phyloP scores from a whole-genome alignment of 2,888 invertebrate species.

The Autographa gamma region DNA sequence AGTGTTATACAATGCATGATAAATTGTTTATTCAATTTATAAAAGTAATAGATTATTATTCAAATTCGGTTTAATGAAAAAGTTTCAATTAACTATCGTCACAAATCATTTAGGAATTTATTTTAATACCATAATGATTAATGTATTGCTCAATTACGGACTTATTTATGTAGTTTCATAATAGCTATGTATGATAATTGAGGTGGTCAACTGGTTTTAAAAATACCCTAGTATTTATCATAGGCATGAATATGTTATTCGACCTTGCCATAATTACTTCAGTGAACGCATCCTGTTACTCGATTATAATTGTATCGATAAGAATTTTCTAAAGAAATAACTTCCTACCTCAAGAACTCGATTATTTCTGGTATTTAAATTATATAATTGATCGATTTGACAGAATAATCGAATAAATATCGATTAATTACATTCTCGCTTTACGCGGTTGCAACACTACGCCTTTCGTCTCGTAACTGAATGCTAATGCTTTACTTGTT shows the following conservation, averaged over 20 bases:
- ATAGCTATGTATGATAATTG: constrained; percentile 37
- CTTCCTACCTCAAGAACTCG: constrained; percentile 1
- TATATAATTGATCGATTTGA: constrained; percentile 67
- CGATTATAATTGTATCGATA: constrained; percentile 22
- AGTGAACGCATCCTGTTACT: constrained; percentile 40
- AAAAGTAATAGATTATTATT: constrained; percentile 3
- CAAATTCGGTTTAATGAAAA: constrained; percentile 18
- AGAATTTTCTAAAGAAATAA: constrained; percentile 30
- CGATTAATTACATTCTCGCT: constrained; percentile 68
- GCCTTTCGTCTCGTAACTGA: constrained; percentile 60
- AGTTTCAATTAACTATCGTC: constrained; percentile 17
- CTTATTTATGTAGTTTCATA: constrained; percentile 32
- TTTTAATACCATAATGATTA: constrained; percentile 38
- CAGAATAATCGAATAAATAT: constrained; percentile 65
- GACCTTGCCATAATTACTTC: constrained; percentile 26
- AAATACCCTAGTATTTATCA: constrained; percentile 21
- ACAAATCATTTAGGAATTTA: constrained; percentile 19
- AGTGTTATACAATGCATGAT: constrained; percentile 1
- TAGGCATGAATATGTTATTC: constrained; percentile 35
- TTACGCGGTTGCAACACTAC: constrained; percentile 54
- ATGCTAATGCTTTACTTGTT: constrained; percentile 77
- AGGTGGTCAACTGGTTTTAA: constrained; percentile 32
- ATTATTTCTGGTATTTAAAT: constrained; percentile 47
- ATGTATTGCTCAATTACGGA: constrained; percentile 35
- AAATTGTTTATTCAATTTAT: constrained; percentile 7